A percentile compares a stretch with the other conserved stretches of the same genome.
These are phyloP conservation scores for Corydoras maculifer DNA, from an alignment of 2,113 vertebrate species.

Conservation along the genomic window DNA sequence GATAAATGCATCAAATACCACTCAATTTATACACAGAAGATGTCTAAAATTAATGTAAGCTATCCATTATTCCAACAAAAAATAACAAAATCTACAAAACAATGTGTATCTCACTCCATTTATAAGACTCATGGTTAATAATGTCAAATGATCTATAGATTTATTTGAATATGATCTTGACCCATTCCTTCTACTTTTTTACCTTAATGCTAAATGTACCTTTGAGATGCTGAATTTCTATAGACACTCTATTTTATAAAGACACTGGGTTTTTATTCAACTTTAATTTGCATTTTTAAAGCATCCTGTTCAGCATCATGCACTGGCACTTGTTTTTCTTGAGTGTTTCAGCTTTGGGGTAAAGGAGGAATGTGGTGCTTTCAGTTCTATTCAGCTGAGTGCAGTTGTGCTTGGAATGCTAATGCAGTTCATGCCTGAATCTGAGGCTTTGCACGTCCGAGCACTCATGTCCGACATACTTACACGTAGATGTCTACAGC, in stretches of 20 bases:
- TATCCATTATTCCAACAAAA: no score
- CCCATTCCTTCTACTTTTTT: not conserved
- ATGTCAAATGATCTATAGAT: no score
- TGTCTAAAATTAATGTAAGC: no score
- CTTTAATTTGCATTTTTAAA: conserved; percentile 20
- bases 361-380: conserved; percentile 53
- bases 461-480: conserved; percentile 44
- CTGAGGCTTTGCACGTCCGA: conserved; percentile 22
- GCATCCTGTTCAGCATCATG: conserved; percentile 4
- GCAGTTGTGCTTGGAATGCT: conserved; percentile 54
- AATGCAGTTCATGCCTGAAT: conserved; percentile 45
- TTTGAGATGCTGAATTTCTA: not conserved
- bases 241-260: not conserved
- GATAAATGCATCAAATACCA: no score
- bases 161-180: not conserved
- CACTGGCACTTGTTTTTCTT: conserved; percentile 5
- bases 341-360: conserved; percentile 47
- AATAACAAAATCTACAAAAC: no score
- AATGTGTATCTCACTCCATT: no score
- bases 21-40: no score
- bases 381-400: conserved; percentile 57
- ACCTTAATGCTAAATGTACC: not conserved
- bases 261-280: conserved; percentile 5
- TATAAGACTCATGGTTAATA: no score
- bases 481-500: conserved; percentile 36